Conservation (phyloP, 2,888 invertebrate genomes). For the Ormyrus nitidulus region DNA sequence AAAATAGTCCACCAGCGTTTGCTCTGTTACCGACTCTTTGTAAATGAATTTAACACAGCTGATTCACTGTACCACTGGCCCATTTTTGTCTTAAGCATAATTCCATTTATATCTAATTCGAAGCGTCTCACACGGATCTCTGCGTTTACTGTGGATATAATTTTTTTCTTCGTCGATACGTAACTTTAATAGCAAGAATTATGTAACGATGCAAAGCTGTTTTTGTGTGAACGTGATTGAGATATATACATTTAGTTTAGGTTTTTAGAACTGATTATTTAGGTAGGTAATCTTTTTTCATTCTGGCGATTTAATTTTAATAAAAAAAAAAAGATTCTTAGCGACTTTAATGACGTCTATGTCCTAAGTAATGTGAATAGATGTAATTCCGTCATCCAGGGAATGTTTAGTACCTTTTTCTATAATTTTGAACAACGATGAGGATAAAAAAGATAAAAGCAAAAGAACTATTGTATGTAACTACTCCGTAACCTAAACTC, state of each 20-base stretch:
- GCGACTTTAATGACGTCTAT: constrained; percentile 57
- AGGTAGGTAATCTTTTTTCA: constrained; percentile 46
- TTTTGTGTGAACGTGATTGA: constrained; percentile 42
- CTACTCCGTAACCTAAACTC: constrained; percentile 36
- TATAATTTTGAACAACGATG: constrained; percentile 59
- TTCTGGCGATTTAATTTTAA: constrained; percentile 48
- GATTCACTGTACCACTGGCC: constrained; percentile 33
- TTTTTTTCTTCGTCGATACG: constrained; percentile 46
- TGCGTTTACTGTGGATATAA: constrained; percentile 39
- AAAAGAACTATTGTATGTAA: constrained; percentile 47
- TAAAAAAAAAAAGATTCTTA: constrained; percentile 27
- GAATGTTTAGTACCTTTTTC: constrained; percentile 62
- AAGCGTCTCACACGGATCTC: constrained; percentile 51
- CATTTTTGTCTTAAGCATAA: constrained; percentile 45
- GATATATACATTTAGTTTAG: constrained; percentile 44
- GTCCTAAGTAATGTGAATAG: constrained; percentile 61
- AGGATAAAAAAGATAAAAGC: constrained; percentile 40
- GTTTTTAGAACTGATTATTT: constrained; percentile 53
- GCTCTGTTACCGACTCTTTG: constrained; percentile 7
- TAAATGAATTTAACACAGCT: constrained; percentile 25
- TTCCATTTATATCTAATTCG: constrained; percentile 44
- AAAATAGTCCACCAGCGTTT: constrained; percentile 28
- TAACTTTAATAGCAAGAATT: constrained; percentile 35
- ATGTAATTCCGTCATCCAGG: constrained; percentile 59
- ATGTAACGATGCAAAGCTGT: constrained; percentile 14